Conservation (phyloP, 2,888 invertebrate species). For the Melinaea menophilus region DNA sequence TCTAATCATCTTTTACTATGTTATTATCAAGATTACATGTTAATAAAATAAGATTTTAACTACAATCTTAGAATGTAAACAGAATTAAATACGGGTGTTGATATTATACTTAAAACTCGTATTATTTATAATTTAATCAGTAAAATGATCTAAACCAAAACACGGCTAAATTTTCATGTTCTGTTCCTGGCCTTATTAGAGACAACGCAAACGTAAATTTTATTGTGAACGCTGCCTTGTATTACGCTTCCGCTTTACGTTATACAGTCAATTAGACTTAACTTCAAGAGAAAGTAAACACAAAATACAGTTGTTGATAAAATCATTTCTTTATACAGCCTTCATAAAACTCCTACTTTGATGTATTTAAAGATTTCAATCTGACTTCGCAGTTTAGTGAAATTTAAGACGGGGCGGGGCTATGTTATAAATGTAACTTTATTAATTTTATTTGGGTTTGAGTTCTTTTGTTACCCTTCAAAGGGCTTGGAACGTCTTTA, state of each 20-base stretch:
- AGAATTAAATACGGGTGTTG: no score
- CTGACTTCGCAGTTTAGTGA: constrained; percentile 35
- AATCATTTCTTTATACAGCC: constrained; percentile 40
- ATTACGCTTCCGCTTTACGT: constrained; percentile 48
- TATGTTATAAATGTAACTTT: constrained; percentile 43
- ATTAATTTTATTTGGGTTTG: constrained; percentile 27
- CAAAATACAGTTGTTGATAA: constrained; percentile 39
- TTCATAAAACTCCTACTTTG: constrained; percentile 45
- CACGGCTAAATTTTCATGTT: constrained; percentile 61
- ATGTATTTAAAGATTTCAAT: constrained; percentile 45
- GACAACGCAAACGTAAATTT: constrained; percentile 51
- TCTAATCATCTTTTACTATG: constrained; percentile 14
- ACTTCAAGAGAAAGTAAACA: constrained; percentile 47
- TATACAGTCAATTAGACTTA: constrained; percentile 64
- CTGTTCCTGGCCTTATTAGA: constrained; percentile 52
- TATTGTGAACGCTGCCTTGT: constrained; percentile 53
- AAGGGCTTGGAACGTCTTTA: constrained; percentile 56
- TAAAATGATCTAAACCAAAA: constrained; percentile 32
- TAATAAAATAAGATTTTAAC: not conserved
- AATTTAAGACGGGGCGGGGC: constrained; percentile 42
- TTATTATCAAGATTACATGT: constrained; percentile 7
- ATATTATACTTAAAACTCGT: not conserved
- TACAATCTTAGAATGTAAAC: no score
- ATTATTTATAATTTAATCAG: not conserved
- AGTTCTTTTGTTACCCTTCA: constrained; percentile 15